These are phyloP conservation scores for Scolopax rusticola DNA, from an alignment of 2,797 vertebrate species.

Conservation along the genomic window DNA sequence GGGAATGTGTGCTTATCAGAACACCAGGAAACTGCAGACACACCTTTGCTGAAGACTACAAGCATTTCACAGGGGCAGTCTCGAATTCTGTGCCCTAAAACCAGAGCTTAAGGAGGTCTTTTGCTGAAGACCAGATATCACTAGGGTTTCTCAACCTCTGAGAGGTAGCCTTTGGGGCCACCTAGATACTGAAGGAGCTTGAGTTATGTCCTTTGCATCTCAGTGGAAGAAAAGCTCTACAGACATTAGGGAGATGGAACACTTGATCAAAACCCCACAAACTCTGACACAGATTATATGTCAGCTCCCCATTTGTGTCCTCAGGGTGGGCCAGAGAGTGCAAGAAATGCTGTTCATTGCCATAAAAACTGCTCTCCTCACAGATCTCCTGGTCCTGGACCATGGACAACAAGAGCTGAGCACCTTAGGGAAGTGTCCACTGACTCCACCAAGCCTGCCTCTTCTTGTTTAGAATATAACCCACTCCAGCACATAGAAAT, in stretches of 20 bases:
- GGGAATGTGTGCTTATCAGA: background rate
- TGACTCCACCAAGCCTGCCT: background rate
- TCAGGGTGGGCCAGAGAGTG: background rate
- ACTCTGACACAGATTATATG: background rate
- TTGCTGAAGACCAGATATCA: background rate
- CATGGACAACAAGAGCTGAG: background rate
- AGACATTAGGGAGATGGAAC: background rate
- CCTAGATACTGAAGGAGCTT: background rate
- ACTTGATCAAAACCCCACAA: background rate
- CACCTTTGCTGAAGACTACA: background rate
- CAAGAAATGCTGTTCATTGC: background rate
- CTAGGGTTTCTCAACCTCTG: background rate
- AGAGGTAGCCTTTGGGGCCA: background rate
- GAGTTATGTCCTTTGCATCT: background rate
- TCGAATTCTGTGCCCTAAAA: background rate
- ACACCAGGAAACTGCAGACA: background rate
- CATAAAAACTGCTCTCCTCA: background rate
- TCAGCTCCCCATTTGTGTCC: background rate
- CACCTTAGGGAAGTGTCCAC: background rate
- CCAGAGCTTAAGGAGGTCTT: background rate
- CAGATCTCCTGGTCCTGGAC: background rate
- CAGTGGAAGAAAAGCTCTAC: background rate
- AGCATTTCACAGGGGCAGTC: background rate
- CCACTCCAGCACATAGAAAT: background rate
- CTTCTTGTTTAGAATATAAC: background rate